Evolutionary conservation across 1,140 invertebrate species (phyloP).

Genomic region (Nymphalis io): DNA sequence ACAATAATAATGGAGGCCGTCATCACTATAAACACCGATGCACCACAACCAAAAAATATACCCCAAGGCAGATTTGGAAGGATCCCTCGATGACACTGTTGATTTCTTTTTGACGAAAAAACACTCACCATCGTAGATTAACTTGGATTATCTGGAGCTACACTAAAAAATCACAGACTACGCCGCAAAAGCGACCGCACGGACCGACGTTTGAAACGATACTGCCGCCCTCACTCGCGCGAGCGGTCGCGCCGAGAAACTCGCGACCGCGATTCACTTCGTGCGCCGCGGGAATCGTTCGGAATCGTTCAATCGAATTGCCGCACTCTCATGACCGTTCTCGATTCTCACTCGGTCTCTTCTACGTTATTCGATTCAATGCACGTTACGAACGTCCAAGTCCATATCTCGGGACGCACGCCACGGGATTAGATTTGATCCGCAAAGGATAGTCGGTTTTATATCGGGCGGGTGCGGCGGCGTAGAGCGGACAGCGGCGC

Average conservation of each 20-base stretch:
- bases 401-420: slow-evolving; percentile 78
- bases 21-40: slow-evolving; percentile 80
- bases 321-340: slow-evolving; percentile 71
- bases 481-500: slow-evolving; percentile 83
- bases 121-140: slow-evolving; percentile 83
- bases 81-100: slow-evolving; percentile 61
- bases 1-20: slow-evolving; percentile 81
- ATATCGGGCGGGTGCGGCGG: slow-evolving; percentile 79
- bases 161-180: slow-evolving; percentile 80
- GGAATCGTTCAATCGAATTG: slow-evolving; percentile 73
- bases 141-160: slow-evolving; percentile 81
- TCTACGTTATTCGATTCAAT: slow-evolving; percentile 55
- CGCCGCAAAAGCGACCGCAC: slow-evolving; percentile 79
- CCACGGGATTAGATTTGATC: slow-evolving; percentile 76
- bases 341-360: slow-evolving; percentile 60
- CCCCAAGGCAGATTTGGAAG: slow-evolving; percentile 44
- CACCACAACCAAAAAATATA: slow-evolving; percentile 74
- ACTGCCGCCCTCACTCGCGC: slow-evolving; percentile 81
- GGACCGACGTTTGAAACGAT: slow-evolving; percentile 80
- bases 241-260: slow-evolving; percentile 75
- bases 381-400: slow-evolving; percentile 67
- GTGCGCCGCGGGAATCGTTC: slow-evolving; percentile 74
- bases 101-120: slow-evolving; percentile 72
- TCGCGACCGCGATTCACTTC: slow-evolving; percentile 71
- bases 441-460: slow-evolving; percentile 80